Conservation (phyloP, 2,888 invertebrate species). For the Andricus curvator region DNA sequence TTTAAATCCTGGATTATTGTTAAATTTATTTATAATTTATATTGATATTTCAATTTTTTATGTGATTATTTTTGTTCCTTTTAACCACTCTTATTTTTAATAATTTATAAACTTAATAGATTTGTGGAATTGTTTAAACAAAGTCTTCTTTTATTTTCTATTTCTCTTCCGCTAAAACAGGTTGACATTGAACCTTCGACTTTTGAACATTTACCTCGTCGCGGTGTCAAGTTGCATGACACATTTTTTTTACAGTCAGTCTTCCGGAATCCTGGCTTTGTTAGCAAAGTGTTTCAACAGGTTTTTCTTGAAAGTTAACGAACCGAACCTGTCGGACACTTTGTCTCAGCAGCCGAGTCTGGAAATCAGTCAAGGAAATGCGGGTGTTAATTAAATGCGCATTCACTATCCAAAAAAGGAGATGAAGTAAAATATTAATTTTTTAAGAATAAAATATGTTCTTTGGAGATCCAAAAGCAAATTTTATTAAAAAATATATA, state of each 20-base stretch:
- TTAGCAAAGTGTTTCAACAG: constrained; percentile 40
- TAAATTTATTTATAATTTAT: background rate
- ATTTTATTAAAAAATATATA: background rate
- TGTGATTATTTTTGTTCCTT: background rate
- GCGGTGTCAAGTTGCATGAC: constrained; percentile 29
- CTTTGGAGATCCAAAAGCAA: background rate
- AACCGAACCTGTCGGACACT: constrained; percentile 16
- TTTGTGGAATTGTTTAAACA: background rate
- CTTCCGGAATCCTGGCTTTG: constrained; percentile 41
- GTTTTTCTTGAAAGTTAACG: constrained; percentile 37
- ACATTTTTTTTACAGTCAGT: constrained; percentile 36
- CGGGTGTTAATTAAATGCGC: constrained; percentile 31
- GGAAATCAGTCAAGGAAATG: constrained; percentile 37
- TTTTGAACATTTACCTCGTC: constrained; percentile 8
- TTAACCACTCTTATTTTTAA: no score
- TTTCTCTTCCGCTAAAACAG: background rate
- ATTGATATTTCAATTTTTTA: background rate
- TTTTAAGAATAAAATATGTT: background rate
- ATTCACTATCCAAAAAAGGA: background rate
- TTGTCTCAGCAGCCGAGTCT: constrained; percentile 23
- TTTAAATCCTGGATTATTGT: background rate
- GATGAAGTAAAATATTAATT: background rate
- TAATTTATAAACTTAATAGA: no score
- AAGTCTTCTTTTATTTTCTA: background rate
- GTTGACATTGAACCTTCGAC: constrained; percentile 34